Evolutionary conservation across 2,888 invertebrate species (phyloP).

Genomic region (Flexamia atlantica): DNA sequence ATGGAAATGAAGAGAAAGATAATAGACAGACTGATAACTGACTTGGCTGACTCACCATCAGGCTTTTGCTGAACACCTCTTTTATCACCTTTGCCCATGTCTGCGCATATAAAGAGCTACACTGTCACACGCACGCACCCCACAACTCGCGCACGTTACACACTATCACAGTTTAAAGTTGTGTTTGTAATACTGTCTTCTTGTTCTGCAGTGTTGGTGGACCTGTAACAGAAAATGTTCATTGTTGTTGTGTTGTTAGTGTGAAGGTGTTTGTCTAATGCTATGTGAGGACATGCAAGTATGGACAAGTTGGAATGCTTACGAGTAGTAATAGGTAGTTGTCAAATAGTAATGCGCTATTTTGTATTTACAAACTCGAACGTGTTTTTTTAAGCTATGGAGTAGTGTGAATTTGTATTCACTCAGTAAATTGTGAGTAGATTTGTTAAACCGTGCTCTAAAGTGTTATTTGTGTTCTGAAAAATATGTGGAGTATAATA

Average conservation of each 20-base stretch:
- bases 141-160: conserved; percentile 6
- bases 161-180: conserved; percentile 43
- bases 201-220: conserved; percentile 51
- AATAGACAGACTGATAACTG: conserved; percentile 52
- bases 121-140: conserved; percentile 12
- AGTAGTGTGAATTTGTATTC: no score
- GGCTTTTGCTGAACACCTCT: conserved; percentile 63
- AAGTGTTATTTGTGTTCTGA: no score
- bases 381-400: no score
- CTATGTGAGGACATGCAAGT: conserved; percentile 48
- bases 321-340: background rate
- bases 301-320: background rate
- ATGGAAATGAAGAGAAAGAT: conserved; percentile 45
- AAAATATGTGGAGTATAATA: no score
- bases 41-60: conserved; percentile 58
- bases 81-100: conserved; percentile 65
- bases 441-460: no score
- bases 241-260: conserved; percentile 57
- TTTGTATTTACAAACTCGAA: background rate
- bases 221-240: conserved; percentile 56
- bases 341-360: background rate
- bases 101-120: conserved; percentile 56
- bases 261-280: conserved; percentile 39
- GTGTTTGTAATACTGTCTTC: conserved; percentile 54
- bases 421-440: no score